A percentile compares a stretch with the other conserved stretches of the same genome.
These are phyloP conservation scores for Calliphora vicina DNA, from an alignment of 1,140 invertebrate species.

Conservation along the genomic window DNA sequence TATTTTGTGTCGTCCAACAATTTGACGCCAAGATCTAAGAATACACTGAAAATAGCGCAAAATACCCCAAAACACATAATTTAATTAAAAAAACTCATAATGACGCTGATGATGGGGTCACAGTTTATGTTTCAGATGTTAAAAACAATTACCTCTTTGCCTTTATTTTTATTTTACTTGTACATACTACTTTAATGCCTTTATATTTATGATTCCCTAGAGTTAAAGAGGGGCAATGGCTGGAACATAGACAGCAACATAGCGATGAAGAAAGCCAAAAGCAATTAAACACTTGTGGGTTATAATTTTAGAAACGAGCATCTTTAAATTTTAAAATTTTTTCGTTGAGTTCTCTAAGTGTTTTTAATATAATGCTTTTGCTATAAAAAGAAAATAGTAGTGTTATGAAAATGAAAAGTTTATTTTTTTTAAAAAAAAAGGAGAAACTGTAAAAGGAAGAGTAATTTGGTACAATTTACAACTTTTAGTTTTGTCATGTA, in stretches of 20 bases:
- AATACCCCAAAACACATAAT: constrained; percentile 16
- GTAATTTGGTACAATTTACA: too few species aligned
- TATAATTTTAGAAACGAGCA: neutral
- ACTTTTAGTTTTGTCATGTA: too few species aligned
- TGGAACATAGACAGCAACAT: too few species aligned
- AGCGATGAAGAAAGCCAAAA: too few species aligned
- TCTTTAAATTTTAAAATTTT: too few species aligned
- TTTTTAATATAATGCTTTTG: too few species aligned
- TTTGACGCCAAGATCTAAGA: constrained; percentile 26
- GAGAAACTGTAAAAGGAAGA: too few species aligned
- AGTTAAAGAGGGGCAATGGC: neutral
- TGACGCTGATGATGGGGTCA: constrained; percentile 19
- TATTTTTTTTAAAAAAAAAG: too few species aligned
- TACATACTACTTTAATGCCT: neutral
- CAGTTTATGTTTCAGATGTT: constrained; percentile 1
- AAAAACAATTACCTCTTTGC: constrained; percentile 22
- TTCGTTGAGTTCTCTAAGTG: too few species aligned
- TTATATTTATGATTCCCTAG: neutral
- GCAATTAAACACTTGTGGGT: constrained; percentile 23
- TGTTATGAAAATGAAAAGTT: too few species aligned
- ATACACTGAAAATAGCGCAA: neutral
- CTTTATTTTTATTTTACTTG: neutral
- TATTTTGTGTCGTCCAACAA: neutral
- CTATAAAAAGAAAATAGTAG: too few species aligned
- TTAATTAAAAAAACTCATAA: constrained; percentile 17